Percentiles rank a stretch among this genome's conserved stretches.
Conservation (phyloP, 2,797 vertebrate species). For the Syngnathus acus region DNA sequence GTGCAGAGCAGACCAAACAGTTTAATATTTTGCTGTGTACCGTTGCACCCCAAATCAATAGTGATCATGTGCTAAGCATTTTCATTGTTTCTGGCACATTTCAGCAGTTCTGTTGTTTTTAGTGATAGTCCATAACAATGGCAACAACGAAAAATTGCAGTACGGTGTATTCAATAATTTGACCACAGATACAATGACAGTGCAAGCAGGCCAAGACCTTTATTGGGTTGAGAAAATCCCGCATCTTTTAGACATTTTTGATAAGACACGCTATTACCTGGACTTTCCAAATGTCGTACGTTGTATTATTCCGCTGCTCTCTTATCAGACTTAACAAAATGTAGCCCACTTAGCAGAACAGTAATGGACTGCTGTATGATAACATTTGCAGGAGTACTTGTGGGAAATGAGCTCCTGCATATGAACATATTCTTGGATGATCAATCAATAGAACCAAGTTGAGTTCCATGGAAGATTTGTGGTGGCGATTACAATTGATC, state of each 20-base stretch:
- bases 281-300: background rate
- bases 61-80: no score
- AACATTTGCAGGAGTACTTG: background rate
- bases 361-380: background rate
- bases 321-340: background rate
- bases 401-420: background rate
- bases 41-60: no score
- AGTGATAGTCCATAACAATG: background rate
- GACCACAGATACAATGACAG: background rate
- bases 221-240: background rate
- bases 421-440: background rate
- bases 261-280: background rate
- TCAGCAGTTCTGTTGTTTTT: background rate
- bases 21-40: no score
- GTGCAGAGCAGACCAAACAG: no score
- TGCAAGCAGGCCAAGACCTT: background rate
- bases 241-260: background rate
- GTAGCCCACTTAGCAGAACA: background rate
- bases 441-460: background rate
- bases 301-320: background rate
- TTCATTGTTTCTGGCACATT: no score
- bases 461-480: background rate
- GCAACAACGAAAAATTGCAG: background rate
- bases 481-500: conserved; percentile 2
- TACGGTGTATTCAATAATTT: background rate